Evolutionary conservation across 2,888 invertebrate genomes (phyloP).

Genomic region (Automeris io): DNA sequence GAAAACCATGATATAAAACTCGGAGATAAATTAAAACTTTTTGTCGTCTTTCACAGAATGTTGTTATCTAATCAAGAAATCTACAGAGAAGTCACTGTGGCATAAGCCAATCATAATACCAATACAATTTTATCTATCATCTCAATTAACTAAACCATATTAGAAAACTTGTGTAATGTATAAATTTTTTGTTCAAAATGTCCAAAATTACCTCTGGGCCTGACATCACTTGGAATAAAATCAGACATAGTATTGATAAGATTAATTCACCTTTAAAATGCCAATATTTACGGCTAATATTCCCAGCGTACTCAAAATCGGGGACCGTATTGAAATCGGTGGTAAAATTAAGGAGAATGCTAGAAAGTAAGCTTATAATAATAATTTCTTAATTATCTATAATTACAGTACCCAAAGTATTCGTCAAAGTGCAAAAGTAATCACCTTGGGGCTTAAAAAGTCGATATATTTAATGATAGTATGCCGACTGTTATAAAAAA

Average conservation of each 20-base stretch:
- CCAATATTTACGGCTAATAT: slow-evolving; percentile 68
- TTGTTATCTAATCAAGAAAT: too few species aligned
- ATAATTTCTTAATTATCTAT: too few species aligned
- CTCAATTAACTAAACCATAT: slow-evolving; percentile 21
- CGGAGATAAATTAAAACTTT: too few species aligned
- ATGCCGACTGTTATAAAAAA: too few species aligned
- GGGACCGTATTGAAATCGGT: slow-evolving; percentile 66
- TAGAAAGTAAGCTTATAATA: slow-evolving; percentile 59
- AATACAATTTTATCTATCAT: slow-evolving; percentile 10
- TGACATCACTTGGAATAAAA: slow-evolving; percentile 35
- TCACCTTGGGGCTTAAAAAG: too few species aligned
- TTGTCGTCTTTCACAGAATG: too few species aligned
- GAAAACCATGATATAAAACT: too few species aligned
- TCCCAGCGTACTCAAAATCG: slow-evolving; percentile 54
- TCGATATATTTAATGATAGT: too few species aligned
- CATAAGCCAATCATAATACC: background rate
- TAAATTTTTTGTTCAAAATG: slow-evolving; percentile 69
- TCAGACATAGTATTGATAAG: slow-evolving; percentile 19
- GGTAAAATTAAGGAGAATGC: slow-evolving; percentile 70
- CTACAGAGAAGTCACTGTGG: background rate
- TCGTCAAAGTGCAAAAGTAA: too few species aligned
- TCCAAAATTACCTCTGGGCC: slow-evolving; percentile 39
- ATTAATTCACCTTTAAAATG: slow-evolving; percentile 37
- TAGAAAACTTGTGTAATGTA: slow-evolving; percentile 45
- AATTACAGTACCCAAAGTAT: too few species aligned